Evolutionary conservation across 2,888 invertebrate species (phyloP).

Genomic region (Spodoptera picta): DNA sequence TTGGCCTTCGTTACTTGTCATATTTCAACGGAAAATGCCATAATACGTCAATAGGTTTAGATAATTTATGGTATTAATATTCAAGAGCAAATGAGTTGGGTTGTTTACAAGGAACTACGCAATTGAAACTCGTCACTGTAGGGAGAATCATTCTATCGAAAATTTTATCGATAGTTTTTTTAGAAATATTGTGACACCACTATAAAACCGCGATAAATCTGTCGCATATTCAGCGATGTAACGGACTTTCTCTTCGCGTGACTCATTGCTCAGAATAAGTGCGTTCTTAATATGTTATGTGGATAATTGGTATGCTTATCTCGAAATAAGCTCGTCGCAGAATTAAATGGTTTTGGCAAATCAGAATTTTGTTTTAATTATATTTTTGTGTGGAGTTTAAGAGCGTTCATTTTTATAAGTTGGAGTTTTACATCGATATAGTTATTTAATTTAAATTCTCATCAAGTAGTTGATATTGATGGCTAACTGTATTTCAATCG

Average conservation of each 20-base stretch:
- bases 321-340: conserved; percentile 72
- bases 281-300: conserved; percentile 84
- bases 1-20: background rate
- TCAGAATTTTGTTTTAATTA: background rate
- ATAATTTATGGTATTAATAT: background rate
- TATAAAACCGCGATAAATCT: conserved; percentile 85
- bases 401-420: too few species aligned
- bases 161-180: conserved; percentile 51
- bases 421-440: too few species aligned
- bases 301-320: conserved; percentile 86
- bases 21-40: conserved; percentile 9
- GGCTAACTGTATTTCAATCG: too few species aligned
- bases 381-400: too few species aligned
- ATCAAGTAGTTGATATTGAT: too few species aligned
- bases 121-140: too few species aligned
- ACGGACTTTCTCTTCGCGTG: conserved; percentile 86
- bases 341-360: conserved; percentile 21
- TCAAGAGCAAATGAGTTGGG: too few species aligned
- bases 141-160: background rate
- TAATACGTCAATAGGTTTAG: background rate
- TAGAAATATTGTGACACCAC: conserved; percentile 60
- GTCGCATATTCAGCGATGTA: conserved; percentile 88
- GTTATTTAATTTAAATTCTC: too few species aligned
- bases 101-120: too few species aligned
- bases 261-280: conserved; percentile 86